Conservation (phyloP, 2,797 vertebrate genomes). For the Leptodactylus fallax region DNA sequence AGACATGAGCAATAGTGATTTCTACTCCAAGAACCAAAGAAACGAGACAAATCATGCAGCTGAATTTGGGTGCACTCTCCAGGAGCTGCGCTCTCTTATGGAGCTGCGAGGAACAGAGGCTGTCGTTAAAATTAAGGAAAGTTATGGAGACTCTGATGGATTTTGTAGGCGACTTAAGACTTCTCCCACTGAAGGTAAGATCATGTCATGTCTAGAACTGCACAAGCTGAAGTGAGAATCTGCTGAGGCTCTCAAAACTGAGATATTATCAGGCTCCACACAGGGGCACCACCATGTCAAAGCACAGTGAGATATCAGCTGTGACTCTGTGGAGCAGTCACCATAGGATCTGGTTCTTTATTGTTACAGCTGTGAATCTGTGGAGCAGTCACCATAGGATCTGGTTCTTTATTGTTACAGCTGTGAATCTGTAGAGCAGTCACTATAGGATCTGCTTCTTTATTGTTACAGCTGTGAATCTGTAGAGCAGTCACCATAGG, state of each 20-base stretch:
- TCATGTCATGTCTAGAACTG: background rate
- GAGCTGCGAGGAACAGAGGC: constrained; percentile 95
- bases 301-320: too few species aligned
- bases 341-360: too few species aligned
- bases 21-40: constrained; percentile 99
- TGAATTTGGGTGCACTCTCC: constrained; percentile 90
- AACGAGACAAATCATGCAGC: constrained; percentile 89
- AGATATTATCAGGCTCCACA: background rate
- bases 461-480: too few species aligned
- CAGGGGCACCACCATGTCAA: background rate
- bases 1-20: constrained; percentile 99
- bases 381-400: too few species aligned
- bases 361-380: too few species aligned
- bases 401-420: too few species aligned
- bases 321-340: too few species aligned
- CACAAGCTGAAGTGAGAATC: background rate
- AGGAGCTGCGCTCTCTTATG: constrained; percentile 96
- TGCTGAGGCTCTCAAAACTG: too few species aligned
- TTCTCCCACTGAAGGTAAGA: constrained; percentile 93
- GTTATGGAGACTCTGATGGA: constrained; percentile 90
- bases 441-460: too few species aligned
- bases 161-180: constrained; percentile 95
- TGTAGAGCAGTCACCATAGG: too few species aligned
- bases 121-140: constrained; percentile 96
- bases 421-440: too few species aligned